Base-by-base conservation (phyloP, 2,113 vertebrate genomes). In the Rhinogobius similis region DNA sequence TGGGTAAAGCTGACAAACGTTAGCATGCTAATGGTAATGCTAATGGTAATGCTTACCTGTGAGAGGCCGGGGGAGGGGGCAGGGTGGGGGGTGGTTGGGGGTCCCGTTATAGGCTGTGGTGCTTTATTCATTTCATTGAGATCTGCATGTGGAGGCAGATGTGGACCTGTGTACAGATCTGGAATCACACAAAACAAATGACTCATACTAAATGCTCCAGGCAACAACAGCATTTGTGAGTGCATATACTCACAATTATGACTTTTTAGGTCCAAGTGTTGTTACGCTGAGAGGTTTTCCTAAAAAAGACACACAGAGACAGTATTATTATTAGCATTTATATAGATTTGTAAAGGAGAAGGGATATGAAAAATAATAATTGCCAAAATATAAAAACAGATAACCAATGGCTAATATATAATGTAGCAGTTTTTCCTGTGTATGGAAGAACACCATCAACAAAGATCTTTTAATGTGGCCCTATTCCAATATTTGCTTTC, bases 111-210 rank as follows among this genome's bases (percentile, higher is more conserved):
- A 95, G 97, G 93, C 92, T 99, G 97, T 93, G 96, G 95, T 93
- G 95, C 94, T 97, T 98, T 98, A 95, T 98, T 99, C 97, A 98
- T 99, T 97, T 98, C 97, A 97, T 94, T 95, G 94, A 94, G 94
- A 94, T 95, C 94, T 93, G 94, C 97, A 98, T 99, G 93, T 93
- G 95, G 86, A 87, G 76, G 87, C 94, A 90, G 94, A 94, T 90
- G 93, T 93, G 81, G 82, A 88, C 88, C 86, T 83, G 84, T 85
- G 81, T 73, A 89, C 72, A 87, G 82, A 81, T 74, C 90, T 93
- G 78, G n/a, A 50, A 59, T 55, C n/a, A 13, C 38, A 71, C 39
- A 76, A 21, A 68, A 10, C 65, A 1, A 29, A 74, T 36, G 29
- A 29, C 16, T 58, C 13, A 55, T 11, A 18, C 9, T 24, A 53